phyloP scores from a whole-genome alignment of 2,797 vertebrate genomes.

The Thunnus albacares region DNA sequence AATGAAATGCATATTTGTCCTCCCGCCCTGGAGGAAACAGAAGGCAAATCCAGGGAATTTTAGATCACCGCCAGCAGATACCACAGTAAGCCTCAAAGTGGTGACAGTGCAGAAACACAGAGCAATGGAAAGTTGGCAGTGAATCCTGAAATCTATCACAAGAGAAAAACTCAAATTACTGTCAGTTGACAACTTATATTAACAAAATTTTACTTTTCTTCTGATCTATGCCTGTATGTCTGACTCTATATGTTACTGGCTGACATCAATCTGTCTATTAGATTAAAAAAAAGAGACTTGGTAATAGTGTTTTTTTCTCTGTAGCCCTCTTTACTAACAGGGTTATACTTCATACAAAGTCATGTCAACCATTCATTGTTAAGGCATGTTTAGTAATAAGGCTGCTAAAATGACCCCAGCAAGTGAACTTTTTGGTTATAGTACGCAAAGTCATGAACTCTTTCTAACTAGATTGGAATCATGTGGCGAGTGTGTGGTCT shows the following conservation, averaged over 20 bases:
- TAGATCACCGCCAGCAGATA: neutral
- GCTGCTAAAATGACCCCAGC: constrained; percentile 14
- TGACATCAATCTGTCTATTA: neutral
- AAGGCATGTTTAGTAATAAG: neutral
- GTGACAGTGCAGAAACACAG: neutral
- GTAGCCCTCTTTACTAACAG: neutral
- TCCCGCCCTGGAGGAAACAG: neutral
- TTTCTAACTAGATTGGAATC: constrained; percentile 54
- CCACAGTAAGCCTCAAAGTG: constrained; percentile 1
- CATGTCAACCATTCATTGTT: constrained; percentile 1
- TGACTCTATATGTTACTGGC: neutral
- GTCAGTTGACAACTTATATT: neutral
- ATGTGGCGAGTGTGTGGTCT: constrained; percentile 56
- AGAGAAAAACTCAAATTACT: constrained; percentile 14
- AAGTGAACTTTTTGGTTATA: constrained; percentile 27
- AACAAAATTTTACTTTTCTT: neutral
- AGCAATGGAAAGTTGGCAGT: constrained; percentile 5
- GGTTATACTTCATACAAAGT: constrained; percentile 15
- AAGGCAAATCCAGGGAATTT: neutral
- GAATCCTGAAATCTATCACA: constrained; percentile 25
- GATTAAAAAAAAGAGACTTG: neutral
- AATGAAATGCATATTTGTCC: neutral
- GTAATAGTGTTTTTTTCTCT: neutral
- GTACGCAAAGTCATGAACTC: constrained; percentile 35
- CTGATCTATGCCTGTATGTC: too few relatives aligned